Evolutionary conservation across 1,140 invertebrate genomes (phyloP).

Genomic region (Drosophila arawakana): DNA sequence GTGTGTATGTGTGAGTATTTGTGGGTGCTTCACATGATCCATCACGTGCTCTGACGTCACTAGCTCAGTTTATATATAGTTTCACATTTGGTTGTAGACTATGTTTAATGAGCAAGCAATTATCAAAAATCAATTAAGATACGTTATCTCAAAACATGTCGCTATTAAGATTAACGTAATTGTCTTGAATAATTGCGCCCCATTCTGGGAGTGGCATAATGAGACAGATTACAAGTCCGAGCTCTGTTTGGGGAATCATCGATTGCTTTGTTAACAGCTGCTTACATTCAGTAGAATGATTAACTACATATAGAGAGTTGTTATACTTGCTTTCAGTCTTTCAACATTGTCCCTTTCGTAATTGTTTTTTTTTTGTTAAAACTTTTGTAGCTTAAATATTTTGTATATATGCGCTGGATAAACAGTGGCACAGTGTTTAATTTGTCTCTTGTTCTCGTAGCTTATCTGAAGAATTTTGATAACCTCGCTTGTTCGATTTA

Average conservation of each 20-base stretch:
- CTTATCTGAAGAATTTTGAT: slow-evolving; percentile 55
- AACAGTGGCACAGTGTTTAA: slow-evolving; percentile 47
- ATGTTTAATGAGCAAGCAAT: slow-evolving; percentile 53
- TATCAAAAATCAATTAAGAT: slow-evolving; percentile 78
- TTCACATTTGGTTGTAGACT: slow-evolving; percentile 41
- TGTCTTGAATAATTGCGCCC: slow-evolving; percentile 54
- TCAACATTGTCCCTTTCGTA: background rate
- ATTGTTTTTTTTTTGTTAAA: slow-evolving; percentile 2
- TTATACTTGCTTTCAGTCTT: background rate
- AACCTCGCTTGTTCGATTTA: slow-evolving; percentile 48
- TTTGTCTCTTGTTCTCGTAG: slow-evolving; percentile 35
- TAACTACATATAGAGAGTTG: background rate
- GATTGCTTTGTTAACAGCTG: slow-evolving; percentile 16
- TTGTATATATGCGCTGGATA: slow-evolving; percentile 6
- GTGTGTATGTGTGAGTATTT: slow-evolving; percentile 37
- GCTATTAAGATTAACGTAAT: slow-evolving; percentile 71
- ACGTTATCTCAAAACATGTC: slow-evolving; percentile 59
- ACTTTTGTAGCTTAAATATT: background rate
- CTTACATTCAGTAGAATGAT: slow-evolving; percentile 9
- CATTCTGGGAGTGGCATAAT: background rate
- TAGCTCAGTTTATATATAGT: slow-evolving; percentile 40
- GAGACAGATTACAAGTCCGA: slow-evolving; percentile 7
- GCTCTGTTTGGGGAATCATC: background rate
- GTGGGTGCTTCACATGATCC: slow-evolving; percentile 62
- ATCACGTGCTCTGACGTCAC: slow-evolving; percentile 79